Conservation (phyloP, 2,888 invertebrate species). For the Morinoia aosen region DNA sequence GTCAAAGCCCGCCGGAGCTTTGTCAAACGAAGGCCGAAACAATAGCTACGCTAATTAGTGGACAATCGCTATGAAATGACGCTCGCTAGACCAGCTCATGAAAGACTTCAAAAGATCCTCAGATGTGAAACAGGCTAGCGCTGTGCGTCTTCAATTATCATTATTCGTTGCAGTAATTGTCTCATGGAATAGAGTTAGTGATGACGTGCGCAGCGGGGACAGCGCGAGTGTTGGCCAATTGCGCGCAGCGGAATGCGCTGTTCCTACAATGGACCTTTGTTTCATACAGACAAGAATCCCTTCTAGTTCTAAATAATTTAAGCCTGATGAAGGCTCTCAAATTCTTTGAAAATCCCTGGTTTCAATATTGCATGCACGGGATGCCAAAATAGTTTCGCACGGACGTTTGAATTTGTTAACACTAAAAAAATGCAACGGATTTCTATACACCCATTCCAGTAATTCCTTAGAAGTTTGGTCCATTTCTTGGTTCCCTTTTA, state of each 20-base stretch:
- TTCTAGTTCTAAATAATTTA: background rate
- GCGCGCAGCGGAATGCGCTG: background rate
- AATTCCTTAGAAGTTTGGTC: no score
- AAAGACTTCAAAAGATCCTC: slow-evolving; percentile 30
- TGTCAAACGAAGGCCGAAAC: slow-evolving; percentile 14
- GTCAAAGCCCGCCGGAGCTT: background rate
- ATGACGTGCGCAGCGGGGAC: background rate
- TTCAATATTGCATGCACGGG: background rate
- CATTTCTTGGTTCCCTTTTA: no score
- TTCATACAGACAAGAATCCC: background rate
- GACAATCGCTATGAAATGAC: slow-evolving; percentile 41
- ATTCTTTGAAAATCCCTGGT: background rate
- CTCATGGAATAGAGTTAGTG: background rate
- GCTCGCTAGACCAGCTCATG: background rate
- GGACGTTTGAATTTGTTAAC: no score
- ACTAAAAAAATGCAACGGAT: no score
- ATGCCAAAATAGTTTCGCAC: background rate
- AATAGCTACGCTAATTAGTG: slow-evolving; percentile 2
- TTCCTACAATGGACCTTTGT: background rate
- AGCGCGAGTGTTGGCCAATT: background rate
- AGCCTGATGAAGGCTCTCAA: background rate
- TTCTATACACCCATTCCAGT: no score
- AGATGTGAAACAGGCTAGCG: background rate
- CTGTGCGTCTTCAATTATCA: background rate
- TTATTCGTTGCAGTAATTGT: background rate